Percentiles rank a stretch among this genome's conserved stretches.
phyloP scores from a whole-genome alignment of 1,140 invertebrate species.

The Meteorus sp. region DNA sequence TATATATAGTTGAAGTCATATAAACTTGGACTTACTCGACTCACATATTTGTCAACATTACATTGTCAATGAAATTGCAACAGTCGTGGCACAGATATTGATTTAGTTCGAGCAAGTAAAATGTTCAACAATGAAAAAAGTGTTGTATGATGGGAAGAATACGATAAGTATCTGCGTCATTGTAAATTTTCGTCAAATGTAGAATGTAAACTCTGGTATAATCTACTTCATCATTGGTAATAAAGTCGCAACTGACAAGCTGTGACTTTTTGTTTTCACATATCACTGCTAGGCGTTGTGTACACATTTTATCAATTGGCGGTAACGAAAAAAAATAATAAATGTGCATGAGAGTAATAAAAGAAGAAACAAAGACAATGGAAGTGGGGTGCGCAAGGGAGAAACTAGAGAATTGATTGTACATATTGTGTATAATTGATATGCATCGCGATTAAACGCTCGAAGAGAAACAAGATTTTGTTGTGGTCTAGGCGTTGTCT shows the following conservation, averaged over 20 bases:
- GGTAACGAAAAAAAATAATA: too few species aligned
- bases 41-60: too few species aligned
- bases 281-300: background rate
- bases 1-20: too few species aligned
- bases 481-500: slow-evolving; percentile 36
- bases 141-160: too few species aligned
- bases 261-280: background rate
- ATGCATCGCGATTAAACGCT: slow-evolving; percentile 3
- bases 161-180: background rate
- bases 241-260: slow-evolving; percentile 7
- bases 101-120: too few species aligned
- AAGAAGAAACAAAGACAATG: background rate
- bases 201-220: background rate
- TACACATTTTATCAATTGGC: background rate
- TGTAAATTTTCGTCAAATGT: background rate
- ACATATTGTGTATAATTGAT: slow-evolving; percentile 4
- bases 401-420: background rate
- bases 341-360: too few species aligned
- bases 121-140: too few species aligned
- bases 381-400: background rate
- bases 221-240: background rate
- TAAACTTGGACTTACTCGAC: too few species aligned
- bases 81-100: too few species aligned
- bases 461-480: slow-evolving; percentile 2
- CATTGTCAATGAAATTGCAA: too few species aligned